Conservation (phyloP, 2,888 invertebrate species). For the Drosophila merina region DNA sequence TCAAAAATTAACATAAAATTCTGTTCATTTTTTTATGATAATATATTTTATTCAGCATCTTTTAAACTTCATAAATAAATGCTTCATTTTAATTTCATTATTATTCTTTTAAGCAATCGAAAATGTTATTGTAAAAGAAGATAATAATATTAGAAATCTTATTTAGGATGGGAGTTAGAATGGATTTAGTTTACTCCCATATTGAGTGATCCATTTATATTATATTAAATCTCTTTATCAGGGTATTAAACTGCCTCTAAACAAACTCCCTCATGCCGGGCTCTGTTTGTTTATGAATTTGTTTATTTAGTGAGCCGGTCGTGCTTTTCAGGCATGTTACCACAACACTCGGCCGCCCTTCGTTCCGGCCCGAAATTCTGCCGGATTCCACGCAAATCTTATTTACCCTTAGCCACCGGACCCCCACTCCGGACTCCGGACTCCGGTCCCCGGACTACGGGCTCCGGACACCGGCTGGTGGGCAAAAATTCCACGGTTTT, state of each 20-base stretch:
- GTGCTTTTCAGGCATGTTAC: conserved; percentile 42
- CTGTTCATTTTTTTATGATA: too few relatives aligned
- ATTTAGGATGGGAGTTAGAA: too few relatives aligned
- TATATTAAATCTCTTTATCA: conserved; percentile 27
- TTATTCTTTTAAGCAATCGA: too few relatives aligned
- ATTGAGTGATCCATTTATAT: conserved; percentile 27
- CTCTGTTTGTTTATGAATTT: conserved; percentile 60
- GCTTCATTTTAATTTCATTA: too few relatives aligned
- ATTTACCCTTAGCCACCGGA: conserved; percentile 53
- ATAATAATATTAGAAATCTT: too few relatives aligned
- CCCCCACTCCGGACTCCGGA: background rate
- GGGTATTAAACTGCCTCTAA: conserved; percentile 21
- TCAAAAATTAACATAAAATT: too few relatives aligned
- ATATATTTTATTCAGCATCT: too few relatives aligned
- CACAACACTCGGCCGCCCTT: conserved; percentile 5
- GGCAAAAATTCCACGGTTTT: conserved; percentile 49
- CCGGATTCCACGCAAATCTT: conserved; percentile 62
- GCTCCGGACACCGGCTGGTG: conserved; percentile 28
- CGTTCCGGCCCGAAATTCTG: conserved; percentile 14
- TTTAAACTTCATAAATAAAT: too few relatives aligned
- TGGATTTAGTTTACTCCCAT: too few relatives aligned
- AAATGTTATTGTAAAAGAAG: too few relatives aligned
- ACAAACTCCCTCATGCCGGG: conserved; percentile 13
- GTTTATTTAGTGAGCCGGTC: conserved; percentile 66
- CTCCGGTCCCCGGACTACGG: conserved; percentile 11